Evolutionary conservation across 2,888 invertebrate genomes (phyloP), one percentile per base, ranked within the genome.

Genomic region (Lamproptera curius): DNA sequence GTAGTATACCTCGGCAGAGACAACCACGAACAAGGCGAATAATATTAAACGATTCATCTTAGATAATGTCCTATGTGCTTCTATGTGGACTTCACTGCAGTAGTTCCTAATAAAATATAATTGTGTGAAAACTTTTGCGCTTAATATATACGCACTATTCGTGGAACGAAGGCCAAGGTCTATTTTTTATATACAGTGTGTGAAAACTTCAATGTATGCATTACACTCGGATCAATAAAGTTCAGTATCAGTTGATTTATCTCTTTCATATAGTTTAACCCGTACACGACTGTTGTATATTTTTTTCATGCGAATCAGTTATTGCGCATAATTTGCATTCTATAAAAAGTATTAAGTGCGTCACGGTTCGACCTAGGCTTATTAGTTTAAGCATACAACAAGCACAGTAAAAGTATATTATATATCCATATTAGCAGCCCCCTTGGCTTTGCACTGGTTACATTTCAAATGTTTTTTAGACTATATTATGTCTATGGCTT

Each of bases 1-100:
- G 40, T 75, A 70, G 28, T 70, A 51, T 2, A 73, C 67, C n/a
- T 11, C 11, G 11, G 31, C 31, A 6, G 31, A 31, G 11, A 13
- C 31, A 10, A n/a, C 11, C n/a, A 6, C 36, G 2, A 36, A 36
- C 16, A 16, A n/a, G 17, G 16, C 36, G 5, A 16, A 36, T 16
- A 36, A 16, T 10, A 16, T 3, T 16, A 16, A 36, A 6, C 3
- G 13, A 37, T 16, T 16, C 44, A 44, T 44, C 13, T 44, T 43
- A 28, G 16, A 17, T n/a, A 20, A 23, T 26, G 13, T 20, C 3
- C 16, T 2, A 6, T 13, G 9, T 14, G 14, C n/a, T 5, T 31
- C 2, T 13, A 31, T 11, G 11, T 31, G 11, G 31, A n/a, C n/a
- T 13, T 31, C 13, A 13, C 31, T 31, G 31, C 11, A 33, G 11